A percentile compares a stretch with the other conserved stretches of the same genome.
These are phyloP conservation scores for Lates calcarifer DNA, from an alignment of 2,113 vertebrate genomes.

Conservation along the genomic window DNA sequence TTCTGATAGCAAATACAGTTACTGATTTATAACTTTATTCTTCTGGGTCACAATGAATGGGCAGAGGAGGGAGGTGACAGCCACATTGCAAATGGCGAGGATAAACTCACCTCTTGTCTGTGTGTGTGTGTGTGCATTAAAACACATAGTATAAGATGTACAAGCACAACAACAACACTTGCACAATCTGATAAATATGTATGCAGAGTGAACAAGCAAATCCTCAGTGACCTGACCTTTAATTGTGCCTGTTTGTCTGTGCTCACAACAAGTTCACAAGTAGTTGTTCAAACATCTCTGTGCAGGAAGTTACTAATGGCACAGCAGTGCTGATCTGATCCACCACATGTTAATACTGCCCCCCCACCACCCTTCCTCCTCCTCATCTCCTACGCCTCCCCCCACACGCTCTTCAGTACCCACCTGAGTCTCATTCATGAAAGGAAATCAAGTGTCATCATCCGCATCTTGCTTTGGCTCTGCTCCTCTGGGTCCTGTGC, in stretches of 20 bases:
- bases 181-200: conserved; percentile 56
- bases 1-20: conserved; percentile 17
- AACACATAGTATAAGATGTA: not conserved
- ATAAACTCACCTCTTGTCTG: conserved; percentile 3
- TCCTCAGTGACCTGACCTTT: conserved; percentile 60
- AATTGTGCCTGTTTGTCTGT: conserved; percentile 60
- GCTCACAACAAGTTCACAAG: conserved; percentile 59
- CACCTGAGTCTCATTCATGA: conserved; percentile 68
- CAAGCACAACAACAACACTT: not conserved
- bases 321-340: conserved; percentile 36
- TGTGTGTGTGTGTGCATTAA: not conserved
- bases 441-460: conserved; percentile 75
- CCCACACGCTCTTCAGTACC: conserved; percentile 41
- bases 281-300: conserved; percentile 53
- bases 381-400: conserved; percentile 12
- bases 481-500: conserved; percentile 46
- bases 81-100: not conserved
- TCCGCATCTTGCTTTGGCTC: conserved; percentile 61
- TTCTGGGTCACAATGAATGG: conserved; percentile 13
- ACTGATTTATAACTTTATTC: conserved; percentile 36
- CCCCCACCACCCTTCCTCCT: not conserved
- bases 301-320: conserved; percentile 28
- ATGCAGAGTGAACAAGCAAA: conserved; percentile 31
- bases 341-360: conserved; percentile 45
- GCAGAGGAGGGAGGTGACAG: not conserved